Conservation (phyloP, 23 tunicate species). For the Trididemnum miniatum region DNA sequence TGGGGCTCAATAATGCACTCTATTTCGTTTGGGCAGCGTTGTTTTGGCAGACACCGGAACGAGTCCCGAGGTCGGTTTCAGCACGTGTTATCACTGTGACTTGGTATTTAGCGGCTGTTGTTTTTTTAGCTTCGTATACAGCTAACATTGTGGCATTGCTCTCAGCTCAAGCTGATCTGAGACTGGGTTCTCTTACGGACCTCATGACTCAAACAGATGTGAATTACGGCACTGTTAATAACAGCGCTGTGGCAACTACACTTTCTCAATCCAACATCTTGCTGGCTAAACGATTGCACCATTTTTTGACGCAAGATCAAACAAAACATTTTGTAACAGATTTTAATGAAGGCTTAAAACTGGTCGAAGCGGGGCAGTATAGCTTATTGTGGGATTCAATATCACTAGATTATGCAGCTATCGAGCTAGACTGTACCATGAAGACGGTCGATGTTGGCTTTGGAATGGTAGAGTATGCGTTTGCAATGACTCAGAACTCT, state of each 20-base stretch:
- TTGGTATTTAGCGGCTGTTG: constrained; percentile 89
- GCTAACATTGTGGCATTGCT: constrained; percentile 88
- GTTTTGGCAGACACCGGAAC: constrained; percentile 96
- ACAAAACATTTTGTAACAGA: constrained; percentile 39
- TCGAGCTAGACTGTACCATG: constrained; percentile 42
- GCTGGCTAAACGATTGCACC: constrained; percentile 31
- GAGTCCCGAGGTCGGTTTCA: constrained; percentile 85
- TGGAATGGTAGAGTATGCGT: constrained; percentile 68
- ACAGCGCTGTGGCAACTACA: constrained; percentile 70
- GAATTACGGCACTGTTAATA: constrained; percentile 71
- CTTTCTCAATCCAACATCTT: constrained; percentile 36
- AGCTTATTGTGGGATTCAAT: constrained; percentile 88
- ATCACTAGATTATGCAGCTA: constrained; percentile 53
- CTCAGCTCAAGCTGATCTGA: background rate
- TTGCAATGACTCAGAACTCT: constrained; percentile 53
- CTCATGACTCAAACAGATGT: constrained; percentile 54
- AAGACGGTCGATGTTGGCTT: constrained; percentile 67
- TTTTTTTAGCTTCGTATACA: constrained; percentile 83
- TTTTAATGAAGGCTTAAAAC: constrained; percentile 37
- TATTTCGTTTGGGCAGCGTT: constrained; percentile 95
- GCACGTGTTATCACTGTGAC: constrained; percentile 62
- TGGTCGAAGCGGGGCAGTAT: constrained; percentile 39
- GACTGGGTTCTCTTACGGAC: constrained; percentile 44
- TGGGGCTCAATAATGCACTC: constrained; percentile 77
- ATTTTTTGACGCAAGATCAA: constrained; percentile 14